Conservation (phyloP, 2,888 invertebrate species). For the Alloplasta piceator region DNA sequence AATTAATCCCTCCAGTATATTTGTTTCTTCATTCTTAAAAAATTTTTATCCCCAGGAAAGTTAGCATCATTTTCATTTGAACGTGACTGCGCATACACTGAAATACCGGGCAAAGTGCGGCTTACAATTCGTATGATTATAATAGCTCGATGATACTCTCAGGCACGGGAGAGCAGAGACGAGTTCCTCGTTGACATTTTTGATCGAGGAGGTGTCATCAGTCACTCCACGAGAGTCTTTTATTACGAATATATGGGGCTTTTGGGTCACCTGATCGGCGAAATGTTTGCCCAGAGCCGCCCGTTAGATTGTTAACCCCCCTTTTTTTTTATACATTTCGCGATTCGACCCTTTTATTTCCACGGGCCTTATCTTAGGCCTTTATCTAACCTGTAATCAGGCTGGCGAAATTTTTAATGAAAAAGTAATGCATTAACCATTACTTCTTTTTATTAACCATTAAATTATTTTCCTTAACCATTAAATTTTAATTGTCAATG, state of each 20-base stretch:
- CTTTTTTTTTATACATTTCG: constrained; percentile 8
- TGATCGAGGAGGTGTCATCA: constrained; percentile 81
- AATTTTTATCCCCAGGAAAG: not conserved
- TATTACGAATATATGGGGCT: no score
- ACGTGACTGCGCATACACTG: constrained; percentile 58
- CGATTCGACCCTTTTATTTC: not conserved
- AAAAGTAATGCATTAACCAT: no score
- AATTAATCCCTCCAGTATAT: constrained; percentile 16
- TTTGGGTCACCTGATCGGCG: constrained; percentile 25
- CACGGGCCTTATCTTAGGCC: constrained; percentile 43
- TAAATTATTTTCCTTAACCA: no score
- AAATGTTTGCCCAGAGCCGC: constrained; percentile 74
- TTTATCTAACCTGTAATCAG: no score
- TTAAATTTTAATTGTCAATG: no score
- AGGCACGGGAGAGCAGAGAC: constrained; percentile 69
- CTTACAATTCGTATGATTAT: constrained; percentile 20
- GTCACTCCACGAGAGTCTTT: constrained; percentile 69
- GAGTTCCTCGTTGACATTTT: constrained; percentile 61
- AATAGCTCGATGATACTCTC: constrained; percentile 68
- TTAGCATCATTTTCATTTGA: constrained; percentile 64
- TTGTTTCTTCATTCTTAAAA: constrained; percentile 28
- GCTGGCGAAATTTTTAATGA: no score
- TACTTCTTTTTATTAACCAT: no score
- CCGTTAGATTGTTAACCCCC: constrained; percentile 69
- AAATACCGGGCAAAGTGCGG: constrained; percentile 23